These are phyloP conservation scores for Bolborhynchus lineola DNA, from an alignment of 2,113 vertebrate species.

Conservation along the genomic window DNA sequence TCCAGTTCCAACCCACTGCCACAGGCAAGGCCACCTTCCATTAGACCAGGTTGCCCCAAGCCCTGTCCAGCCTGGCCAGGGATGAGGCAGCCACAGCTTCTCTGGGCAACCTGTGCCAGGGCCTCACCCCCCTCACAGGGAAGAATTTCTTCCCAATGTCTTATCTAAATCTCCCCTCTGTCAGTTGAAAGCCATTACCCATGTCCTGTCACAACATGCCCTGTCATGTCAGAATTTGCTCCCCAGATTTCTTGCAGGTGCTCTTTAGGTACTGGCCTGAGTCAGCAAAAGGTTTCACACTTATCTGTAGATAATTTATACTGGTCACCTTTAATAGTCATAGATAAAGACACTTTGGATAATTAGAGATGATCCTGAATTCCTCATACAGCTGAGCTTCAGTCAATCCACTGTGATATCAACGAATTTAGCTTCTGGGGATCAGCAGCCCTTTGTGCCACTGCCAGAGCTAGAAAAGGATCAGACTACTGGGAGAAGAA, in stretches of 20 bases:
- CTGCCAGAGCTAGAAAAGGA: background rate
- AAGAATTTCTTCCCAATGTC: background rate
- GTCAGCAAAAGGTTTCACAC: background rate
- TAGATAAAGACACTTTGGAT: background rate
- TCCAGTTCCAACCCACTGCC: background rate
- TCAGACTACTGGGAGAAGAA: background rate
- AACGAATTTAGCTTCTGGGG: background rate
- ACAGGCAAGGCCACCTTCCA: background rate
- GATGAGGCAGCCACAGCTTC: background rate
- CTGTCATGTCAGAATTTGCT: background rate
- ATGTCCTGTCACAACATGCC: background rate
- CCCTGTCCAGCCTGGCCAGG: background rate
- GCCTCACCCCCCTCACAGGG: background rate
- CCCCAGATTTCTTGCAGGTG: background rate
- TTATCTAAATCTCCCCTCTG: background rate
- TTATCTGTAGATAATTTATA: background rate
- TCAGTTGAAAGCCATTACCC: background rate
- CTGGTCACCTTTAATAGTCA: background rate
- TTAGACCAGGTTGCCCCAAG: background rate
- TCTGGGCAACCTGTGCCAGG: background rate
- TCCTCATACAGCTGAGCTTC: background rate
- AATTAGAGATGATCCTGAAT: background rate
- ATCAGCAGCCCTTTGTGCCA: background rate
- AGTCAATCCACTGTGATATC: fast-evolving
- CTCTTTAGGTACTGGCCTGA: background rate